Base-by-base conservation (phyloP, 2,797 vertebrate genomes). In the Macroramphosus scolopax region DNA sequence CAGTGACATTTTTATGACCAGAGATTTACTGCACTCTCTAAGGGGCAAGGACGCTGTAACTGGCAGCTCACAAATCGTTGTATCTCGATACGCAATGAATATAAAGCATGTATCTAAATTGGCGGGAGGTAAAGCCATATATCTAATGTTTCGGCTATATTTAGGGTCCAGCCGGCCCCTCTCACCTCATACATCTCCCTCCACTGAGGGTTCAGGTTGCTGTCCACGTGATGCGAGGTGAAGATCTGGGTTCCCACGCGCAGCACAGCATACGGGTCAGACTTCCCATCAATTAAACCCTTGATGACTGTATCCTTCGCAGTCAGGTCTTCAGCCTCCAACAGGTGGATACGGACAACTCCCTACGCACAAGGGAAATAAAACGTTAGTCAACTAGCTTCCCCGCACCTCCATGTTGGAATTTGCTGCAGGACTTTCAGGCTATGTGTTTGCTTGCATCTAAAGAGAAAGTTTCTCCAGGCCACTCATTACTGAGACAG, bases 131-230 rank as follows among this genome's bases (percentile, higher is more conserved):
- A 37, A 35, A 44, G 37, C 20, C 15, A 6, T 26, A 18, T 0
- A 43, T 35, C 12, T 47, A 8, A 0, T 26, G 5, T 28, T 39
- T 8, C 0, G 0, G 16, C n/a, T 6, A 2, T 17, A 11, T 61
- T 20, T 33, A 30, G 1, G 17, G 0, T 12, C 32, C 17, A 11
- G 1, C 63, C 71, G 90, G 90, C 87, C 28, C 18, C 14, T 16
- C 77, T 81, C 74, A 95, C 95, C 94, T 98, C 95, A 1, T 92
- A 96, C 74, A 92, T 92, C 84, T 96, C 95, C 16, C 92, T 87
- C 95, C 95, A 98, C 61, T 92, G 88, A 1, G 95, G 95, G 82
- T 94, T 94, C 49, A 95, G 89, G 63, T 92, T 88, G 85, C 92
- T 92, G 63, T 93, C 89, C 16, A 98, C 86, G 17, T 94, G 92